Evolutionary conservation across 1,140 invertebrate species (phyloP).

Genomic region (Pogonomyrmex californicus): DNA sequence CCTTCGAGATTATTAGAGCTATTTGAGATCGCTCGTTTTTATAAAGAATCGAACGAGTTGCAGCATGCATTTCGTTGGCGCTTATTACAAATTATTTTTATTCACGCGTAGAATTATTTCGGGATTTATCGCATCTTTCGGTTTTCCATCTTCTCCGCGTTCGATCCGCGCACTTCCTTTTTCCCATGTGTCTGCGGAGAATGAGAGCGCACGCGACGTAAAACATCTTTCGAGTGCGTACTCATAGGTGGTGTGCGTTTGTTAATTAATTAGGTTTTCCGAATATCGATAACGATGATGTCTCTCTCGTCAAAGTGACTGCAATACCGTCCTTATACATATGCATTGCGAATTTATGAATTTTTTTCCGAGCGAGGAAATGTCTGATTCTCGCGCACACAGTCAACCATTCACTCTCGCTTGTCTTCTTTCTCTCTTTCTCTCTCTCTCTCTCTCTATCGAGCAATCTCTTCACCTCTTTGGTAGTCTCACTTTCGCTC

Average conservation of each 20-base stretch:
- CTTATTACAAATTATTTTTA: constrained; percentile 54
- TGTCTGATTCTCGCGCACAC: constrained; percentile 43
- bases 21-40: background rate
- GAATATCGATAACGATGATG: constrained; percentile 48
- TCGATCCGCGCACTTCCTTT: background rate
- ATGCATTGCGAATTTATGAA: constrained; percentile 56
- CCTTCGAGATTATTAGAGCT: background rate
- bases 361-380: constrained; percentile 40
- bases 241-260: background rate
- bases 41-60: background rate
- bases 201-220: background rate
- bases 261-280: constrained; percentile 60
- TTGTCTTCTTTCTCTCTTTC: constrained; percentile 39
- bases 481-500: constrained; percentile 38
- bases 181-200: background rate
- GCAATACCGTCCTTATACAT: constrained; percentile 23
- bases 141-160: background rate
- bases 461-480: constrained; percentile 19
- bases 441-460: constrained; percentile 60
- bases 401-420: constrained; percentile 59
- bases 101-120: constrained; percentile 72
- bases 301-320: constrained; percentile 32
- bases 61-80: background rate
- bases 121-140: constrained; percentile 75
- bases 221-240: background rate